Evolutionary conservation across 1,140 invertebrate species (phyloP).

Genomic region (Nasonia giraulti): DNA sequence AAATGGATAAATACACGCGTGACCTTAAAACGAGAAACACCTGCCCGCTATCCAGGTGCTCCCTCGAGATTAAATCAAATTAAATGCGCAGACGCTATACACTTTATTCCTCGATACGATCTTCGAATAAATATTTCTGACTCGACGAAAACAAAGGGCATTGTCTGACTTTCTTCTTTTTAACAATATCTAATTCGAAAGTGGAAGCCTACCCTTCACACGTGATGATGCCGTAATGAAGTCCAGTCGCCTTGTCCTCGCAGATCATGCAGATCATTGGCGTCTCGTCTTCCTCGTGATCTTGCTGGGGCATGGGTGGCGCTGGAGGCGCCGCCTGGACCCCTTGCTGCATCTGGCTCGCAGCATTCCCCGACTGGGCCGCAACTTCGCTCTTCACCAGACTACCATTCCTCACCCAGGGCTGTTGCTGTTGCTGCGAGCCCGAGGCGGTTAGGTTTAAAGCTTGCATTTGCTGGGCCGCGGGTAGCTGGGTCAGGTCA

Average conservation of each 20-base stretch:
- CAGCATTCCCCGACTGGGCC: constrained; percentile 64
- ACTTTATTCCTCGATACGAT: neutral
- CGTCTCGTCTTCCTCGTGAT: constrained; percentile 90
- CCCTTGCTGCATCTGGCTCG: constrained; percentile 69
- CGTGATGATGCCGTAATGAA: constrained; percentile 98
- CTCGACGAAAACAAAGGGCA: neutral
- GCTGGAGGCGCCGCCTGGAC: constrained; percentile 65
- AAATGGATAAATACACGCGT: constrained; percentile 9
- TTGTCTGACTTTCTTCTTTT: neutral
- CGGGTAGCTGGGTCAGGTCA: constrained; percentile 86
- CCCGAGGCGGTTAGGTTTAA: constrained; percentile 84
- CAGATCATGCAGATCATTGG: constrained; percentile 99
- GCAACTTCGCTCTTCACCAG: constrained; percentile 67
- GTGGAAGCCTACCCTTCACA: constrained; percentile 87
- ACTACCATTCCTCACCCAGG: constrained; percentile 72
- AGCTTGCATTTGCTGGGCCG: constrained; percentile 87
- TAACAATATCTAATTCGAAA: neutral
- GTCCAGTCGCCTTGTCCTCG: constrained; percentile 96
- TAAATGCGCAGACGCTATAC: neutral
- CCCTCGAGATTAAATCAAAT: constrained; percentile 36
- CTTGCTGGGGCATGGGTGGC: constrained; percentile 76
- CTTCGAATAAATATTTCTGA: constrained; percentile 5
- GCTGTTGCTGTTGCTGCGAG: constrained; percentile 64
- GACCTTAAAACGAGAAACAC: constrained; percentile 44
- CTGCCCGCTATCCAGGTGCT: constrained; percentile 23